Evolutionary conservation across 2,888 invertebrate species (phyloP), one percentile per base, ranked within the genome.

Genomic region (Bombylius discolor): DNA sequence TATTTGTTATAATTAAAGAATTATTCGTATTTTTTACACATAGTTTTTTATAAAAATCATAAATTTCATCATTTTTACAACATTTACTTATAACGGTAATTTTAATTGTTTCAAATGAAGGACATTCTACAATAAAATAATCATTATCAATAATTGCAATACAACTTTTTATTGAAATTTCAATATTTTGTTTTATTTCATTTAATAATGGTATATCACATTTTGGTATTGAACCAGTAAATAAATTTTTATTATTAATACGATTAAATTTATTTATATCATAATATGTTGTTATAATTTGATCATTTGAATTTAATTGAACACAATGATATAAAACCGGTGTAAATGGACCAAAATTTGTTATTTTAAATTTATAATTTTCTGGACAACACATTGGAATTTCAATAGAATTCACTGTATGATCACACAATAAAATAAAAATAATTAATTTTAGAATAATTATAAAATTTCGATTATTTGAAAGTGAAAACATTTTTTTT

Each of bases 31-130:
- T 61, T 13, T 48, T 13, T 4, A 57, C 48, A 56, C 72, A 72
- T 49, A 61, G 64, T 44, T 62, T 63, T 14, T 60, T 45, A 7
- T 56, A 56, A 1, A 61, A 49, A 49, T 66, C 64, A 57, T 69
- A 73, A 3, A 64, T 60, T 58, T 67, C 66, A 23, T 67, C 66
- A 39, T 61, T 60, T 14, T 68, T 67, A 57, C 73, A 73, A 53
- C 73, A 73, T 58, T 72, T 72, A 49, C 67, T 65, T 48, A 71
- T 63, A 52, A 67, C 58, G 52, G 64, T 64, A 48, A 70, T 58
- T 52, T 56, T 52, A 13, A 52, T 50, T 9, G 1, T 4, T 11
- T 46, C 31, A 11, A 31, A 33, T 33, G 53, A 44, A 23, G 55
- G 52, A 34, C 59, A 59, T 39, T 53, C 55, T 5, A 59, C 23